Conservation (phyloP, 2,888 invertebrate genomes). For the Drosophila kuntzei region DNA sequence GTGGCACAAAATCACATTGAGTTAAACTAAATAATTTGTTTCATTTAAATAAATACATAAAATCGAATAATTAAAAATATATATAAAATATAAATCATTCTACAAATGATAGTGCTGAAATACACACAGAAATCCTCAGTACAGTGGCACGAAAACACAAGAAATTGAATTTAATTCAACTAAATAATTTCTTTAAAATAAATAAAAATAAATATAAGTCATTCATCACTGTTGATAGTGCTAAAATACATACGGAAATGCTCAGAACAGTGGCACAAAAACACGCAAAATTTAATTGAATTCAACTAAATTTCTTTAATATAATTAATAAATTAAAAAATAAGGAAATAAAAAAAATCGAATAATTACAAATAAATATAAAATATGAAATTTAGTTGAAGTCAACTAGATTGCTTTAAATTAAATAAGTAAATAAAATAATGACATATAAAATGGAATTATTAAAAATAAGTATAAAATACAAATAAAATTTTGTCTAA, state of each 20-base stretch:
- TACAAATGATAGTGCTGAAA: conserved; percentile 95
- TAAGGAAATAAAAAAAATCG: background rate
- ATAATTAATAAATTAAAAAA: background rate
- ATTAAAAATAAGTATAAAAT: too few species aligned
- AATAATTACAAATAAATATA: too few species aligned
- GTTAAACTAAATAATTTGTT: background rate
- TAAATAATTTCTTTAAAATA: background rate
- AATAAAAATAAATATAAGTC: too few species aligned
- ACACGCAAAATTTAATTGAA: background rate
- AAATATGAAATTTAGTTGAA: too few species aligned
- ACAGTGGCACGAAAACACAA: background rate
- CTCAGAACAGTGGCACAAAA: background rate
- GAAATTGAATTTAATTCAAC: too few species aligned
- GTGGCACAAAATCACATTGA: background rate
- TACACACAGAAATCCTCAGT: background rate
- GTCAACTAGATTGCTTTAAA: too few species aligned
- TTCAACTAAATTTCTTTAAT: background rate
- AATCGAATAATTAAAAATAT: too few species aligned
- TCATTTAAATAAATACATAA: too few species aligned
- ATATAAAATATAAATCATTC: conserved; percentile 89
- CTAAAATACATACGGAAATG: background rate
- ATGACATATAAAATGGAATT: too few species aligned
- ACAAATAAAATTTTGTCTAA: too few species aligned
- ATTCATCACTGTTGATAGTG: too few species aligned
- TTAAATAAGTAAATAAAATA: too few species aligned